Evolutionary conservation across 1,140 invertebrate species (phyloP).

Genomic region (Platyscapa corneri): DNA sequence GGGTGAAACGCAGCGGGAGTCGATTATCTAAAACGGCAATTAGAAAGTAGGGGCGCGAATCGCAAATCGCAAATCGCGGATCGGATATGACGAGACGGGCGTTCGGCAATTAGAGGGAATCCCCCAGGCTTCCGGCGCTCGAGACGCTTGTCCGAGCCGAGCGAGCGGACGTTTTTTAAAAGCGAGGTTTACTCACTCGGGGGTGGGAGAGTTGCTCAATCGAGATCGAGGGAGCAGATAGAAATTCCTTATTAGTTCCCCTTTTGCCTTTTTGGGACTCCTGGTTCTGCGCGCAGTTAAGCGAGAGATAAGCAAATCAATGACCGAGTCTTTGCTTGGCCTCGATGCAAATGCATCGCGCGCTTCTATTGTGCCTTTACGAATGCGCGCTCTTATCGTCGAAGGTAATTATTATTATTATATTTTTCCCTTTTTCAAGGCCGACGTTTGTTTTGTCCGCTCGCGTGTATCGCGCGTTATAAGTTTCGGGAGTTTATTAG

Average conservation of each 20-base stretch:
- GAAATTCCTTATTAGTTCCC: constrained; percentile 27
- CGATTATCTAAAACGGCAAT: too few species aligned
- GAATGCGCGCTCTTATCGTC: background rate
- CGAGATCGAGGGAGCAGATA: constrained; percentile 31
- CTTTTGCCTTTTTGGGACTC: constrained; percentile 34
- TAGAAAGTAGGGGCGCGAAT: too few species aligned
- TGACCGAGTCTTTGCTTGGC: constrained; percentile 34
- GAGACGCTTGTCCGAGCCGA: too few species aligned
- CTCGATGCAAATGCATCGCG: constrained; percentile 8
- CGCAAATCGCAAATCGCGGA: too few species aligned
- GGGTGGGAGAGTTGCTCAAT: background rate
- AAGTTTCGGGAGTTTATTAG: too few species aligned
- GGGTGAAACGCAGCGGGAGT: too few species aligned
- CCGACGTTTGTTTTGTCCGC: background rate
- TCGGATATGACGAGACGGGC: too few species aligned
- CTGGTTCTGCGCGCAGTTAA: too few species aligned
- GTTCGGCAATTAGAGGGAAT: too few species aligned
- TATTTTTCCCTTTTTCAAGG: background rate
- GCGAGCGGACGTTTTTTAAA: too few species aligned
- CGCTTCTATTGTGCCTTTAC: background rate
- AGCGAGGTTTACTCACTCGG: background rate
- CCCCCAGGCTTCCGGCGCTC: too few species aligned
- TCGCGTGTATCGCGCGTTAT: too few species aligned
- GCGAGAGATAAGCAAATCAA: constrained; percentile 45
- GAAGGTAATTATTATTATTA: background rate